A percentile compares a stretch with the other conserved stretches of the same genome.
Conservation (phyloP, 2,797 vertebrate species). For the Momotus momota region DNA sequence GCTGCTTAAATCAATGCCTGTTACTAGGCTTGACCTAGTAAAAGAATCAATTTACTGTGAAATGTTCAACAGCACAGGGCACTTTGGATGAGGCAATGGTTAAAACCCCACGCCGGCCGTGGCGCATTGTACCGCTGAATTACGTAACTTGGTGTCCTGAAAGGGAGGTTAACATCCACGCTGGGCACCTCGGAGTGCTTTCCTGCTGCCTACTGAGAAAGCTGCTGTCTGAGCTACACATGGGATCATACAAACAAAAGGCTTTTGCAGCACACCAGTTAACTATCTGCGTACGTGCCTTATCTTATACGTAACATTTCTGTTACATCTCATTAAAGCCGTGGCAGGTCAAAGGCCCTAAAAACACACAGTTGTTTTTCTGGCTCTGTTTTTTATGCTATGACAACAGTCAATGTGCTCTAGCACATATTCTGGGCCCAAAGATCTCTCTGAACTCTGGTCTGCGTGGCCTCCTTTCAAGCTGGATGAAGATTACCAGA, state of each 20-base stretch:
- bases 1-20: conserved; percentile 31
- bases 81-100: background rate
- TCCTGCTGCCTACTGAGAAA: background rate
- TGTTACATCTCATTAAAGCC: background rate
- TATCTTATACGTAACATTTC: background rate
- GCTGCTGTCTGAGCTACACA: fast-evolving
- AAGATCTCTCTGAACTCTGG: background rate
- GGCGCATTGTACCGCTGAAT: fast-evolving
- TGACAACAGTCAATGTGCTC: background rate
- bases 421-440: fast-evolving
- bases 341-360: background rate
- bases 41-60: conserved; percentile 29
- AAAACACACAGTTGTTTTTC: background rate
- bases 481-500: conserved; percentile 16
- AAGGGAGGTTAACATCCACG: fast-evolving
- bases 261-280: background rate
- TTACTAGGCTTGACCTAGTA: conserved; percentile 34
- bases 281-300: background rate
- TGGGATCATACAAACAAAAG: background rate
- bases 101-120: fast-evolving
- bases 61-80: background rate
- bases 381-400: background rate
- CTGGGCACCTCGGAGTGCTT: background rate
- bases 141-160: background rate
- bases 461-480: background rate